Evolutionary conservation across 2,797 vertebrate species (phyloP).

Genomic region (Urocyon cinereoargenteus): DNA sequence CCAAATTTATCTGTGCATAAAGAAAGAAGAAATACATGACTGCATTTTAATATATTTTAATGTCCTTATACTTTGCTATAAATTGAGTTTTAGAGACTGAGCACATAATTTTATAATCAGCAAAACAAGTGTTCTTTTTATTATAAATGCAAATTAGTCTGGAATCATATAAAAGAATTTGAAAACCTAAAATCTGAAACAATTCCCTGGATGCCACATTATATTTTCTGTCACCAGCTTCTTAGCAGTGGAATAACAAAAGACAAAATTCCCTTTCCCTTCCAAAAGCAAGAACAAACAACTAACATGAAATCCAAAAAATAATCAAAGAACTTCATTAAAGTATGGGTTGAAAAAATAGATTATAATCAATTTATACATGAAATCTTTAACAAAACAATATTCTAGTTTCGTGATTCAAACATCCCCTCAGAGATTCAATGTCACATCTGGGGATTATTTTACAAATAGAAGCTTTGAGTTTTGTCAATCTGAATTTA

Average conservation of each 20-base stretch:
- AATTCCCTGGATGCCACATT: neutral
- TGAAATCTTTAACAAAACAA: neutral
- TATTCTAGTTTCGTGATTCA: constrained; percentile 4
- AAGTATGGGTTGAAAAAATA: constrained; percentile 9
- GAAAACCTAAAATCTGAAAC: neutral
- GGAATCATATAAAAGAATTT: neutral
- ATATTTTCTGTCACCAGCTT: neutral
- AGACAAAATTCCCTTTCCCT: neutral
- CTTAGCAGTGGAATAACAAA: neutral
- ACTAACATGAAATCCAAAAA: neutral
- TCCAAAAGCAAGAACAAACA: neutral
- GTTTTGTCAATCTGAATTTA: constrained; percentile 67
- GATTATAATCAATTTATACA: neutral
- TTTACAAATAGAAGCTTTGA: constrained; percentile 58
- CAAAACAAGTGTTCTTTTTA: neutral
- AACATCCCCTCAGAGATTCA: neutral
- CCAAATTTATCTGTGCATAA: neutral
- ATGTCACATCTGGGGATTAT: neutral
- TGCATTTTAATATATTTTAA: constrained; percentile 8
- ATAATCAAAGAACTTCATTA: neutral
- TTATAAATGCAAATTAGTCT: neutral
- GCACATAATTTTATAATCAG: neutral
- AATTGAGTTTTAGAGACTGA: neutral
- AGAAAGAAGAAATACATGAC: neutral
- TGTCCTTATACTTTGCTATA: neutral